Percentiles rank a stretch among this genome's conserved stretches.
Evolutionary conservation across 2,888 invertebrate genomes (phyloP).

Genomic region (Sminthurides aquaticus): DNA sequence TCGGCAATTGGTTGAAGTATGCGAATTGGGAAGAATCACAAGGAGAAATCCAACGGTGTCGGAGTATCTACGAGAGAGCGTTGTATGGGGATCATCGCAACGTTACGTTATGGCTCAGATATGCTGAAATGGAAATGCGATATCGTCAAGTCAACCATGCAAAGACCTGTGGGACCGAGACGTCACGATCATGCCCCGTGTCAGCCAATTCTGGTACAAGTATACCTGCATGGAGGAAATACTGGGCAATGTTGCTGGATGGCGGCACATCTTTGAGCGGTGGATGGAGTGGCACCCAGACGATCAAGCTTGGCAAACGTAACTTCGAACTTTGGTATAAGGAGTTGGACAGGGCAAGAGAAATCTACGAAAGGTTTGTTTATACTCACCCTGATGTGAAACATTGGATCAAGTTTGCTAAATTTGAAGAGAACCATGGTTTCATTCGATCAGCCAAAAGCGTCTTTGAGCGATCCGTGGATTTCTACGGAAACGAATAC

Average conservation of each 20-base stretch:
- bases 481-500: conserved; percentile 95
- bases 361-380: conserved; percentile 92
- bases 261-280: conserved; percentile 82
- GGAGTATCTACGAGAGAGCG: conserved; percentile 95
- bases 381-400: conserved; percentile 95
- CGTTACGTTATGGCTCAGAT: conserved; percentile 93
- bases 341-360: conserved; percentile 85
- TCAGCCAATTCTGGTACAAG: conserved; percentile 99
- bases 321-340: conserved; percentile 97
- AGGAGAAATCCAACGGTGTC: conserved; percentile 74
- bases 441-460: conserved; percentile 80
- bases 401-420: conserved; percentile 97
- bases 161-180: conserved; percentile 95
- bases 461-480: conserved; percentile 88
- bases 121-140: conserved; percentile 99
- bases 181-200: conserved; percentile 88
- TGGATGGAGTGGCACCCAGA: conserved; percentile 99
- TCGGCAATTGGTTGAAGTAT: conserved; percentile 98
- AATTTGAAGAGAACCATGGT: conserved; percentile 90
- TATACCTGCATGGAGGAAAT: conserved; percentile 99
- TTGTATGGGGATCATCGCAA: conserved; percentile 96
- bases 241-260: conserved; percentile 88
- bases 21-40: conserved; percentile 99
- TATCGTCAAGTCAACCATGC: conserved; percentile 92
- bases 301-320: conserved; percentile 99